Percentiles rank a stretch among this genome's conserved stretches.
These are phyloP conservation scores for Ostrea denselamellosa DNA, from an alignment of 1,140 invertebrate species.

Conservation along the genomic window DNA sequence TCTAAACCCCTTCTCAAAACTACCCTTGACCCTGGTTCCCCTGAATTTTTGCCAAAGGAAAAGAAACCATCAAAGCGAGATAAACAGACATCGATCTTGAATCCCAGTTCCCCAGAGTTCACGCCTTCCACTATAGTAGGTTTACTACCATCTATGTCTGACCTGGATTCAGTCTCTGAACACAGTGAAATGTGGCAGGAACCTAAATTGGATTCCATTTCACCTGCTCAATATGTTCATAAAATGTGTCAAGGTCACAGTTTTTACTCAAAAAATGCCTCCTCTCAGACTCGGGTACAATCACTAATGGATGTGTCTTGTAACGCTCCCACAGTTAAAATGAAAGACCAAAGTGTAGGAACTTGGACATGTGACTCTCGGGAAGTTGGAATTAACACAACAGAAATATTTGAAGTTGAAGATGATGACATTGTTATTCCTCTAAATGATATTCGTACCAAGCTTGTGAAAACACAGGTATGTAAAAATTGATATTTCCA, in stretches of 20 bases:
- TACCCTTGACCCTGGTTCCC: constrained; percentile 31
- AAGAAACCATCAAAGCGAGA: not conserved
- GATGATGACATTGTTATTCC: not conserved
- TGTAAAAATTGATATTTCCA: not conserved
- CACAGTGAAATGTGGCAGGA: not conserved
- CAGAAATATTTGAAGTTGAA: constrained; percentile 16
- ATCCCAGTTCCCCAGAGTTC: constrained; percentile 32
- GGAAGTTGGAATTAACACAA: constrained; percentile 46
- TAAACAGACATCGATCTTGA: not conserved
- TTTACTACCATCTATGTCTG: too few relatives aligned
- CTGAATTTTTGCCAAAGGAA: constrained; percentile 41
- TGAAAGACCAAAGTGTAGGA: constrained; percentile 4
- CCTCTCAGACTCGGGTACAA: not conserved
- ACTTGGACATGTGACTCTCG: constrained; percentile 35
- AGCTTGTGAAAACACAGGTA: constrained; percentile 10
- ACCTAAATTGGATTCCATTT: not conserved
- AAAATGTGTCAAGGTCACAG: not conserved
- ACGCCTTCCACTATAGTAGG: not conserved
- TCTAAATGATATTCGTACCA: not conserved
- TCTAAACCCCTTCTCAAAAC: not conserved
- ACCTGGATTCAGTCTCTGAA: not conserved
- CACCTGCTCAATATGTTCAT: not conserved
- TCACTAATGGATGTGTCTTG: not conserved
- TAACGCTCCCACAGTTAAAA: constrained; percentile 38
- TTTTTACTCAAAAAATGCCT: not conserved